Evolutionary conservation across 1,140 invertebrate genomes (phyloP).

Genomic region (Zaprionus gabonicus): DNA sequence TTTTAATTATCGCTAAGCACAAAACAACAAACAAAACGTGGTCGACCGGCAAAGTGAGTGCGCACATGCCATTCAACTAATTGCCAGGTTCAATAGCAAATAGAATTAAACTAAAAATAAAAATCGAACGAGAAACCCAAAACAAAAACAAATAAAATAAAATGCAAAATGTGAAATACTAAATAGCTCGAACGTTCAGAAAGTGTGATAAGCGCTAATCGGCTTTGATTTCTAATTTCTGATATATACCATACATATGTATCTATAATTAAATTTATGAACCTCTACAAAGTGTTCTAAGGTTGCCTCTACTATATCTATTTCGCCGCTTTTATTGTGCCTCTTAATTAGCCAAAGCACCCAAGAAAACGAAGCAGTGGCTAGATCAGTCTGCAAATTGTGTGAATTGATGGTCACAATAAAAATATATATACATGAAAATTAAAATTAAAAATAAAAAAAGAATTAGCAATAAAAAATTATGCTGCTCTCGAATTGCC

Average conservation of each 20-base stretch:
- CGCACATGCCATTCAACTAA: slow-evolving; percentile 58
- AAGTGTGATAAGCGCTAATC: slow-evolving; percentile 44
- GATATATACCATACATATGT: slow-evolving; percentile 6
- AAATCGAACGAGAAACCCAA: slow-evolving; percentile 38
- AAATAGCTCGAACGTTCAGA: slow-evolving; percentile 11
- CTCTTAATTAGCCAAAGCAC: slow-evolving; percentile 15
- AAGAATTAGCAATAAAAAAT: slow-evolving; percentile 41
- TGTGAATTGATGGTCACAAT: slow-evolving; percentile 15
- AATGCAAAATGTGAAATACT: slow-evolving; percentile 24
- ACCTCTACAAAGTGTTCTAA: slow-evolving; percentile 20
- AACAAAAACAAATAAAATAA: slow-evolving; percentile 34
- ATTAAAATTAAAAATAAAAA: slow-evolving; percentile 47
- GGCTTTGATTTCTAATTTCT: slow-evolving; percentile 41
- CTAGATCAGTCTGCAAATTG: slow-evolving; percentile 11
- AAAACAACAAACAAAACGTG: slow-evolving; percentile 43
- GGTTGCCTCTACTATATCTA: not conserved
- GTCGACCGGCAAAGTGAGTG: slow-evolving; percentile 45
- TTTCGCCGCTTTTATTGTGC: slow-evolving; percentile 1
- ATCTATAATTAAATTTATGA: slow-evolving; percentile 47
- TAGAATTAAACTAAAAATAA: slow-evolving; percentile 61
- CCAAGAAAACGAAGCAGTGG: not conserved
- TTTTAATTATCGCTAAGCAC: slow-evolving; percentile 47
- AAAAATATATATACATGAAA: slow-evolving; percentile 20
- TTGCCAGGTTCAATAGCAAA: slow-evolving; percentile 70
- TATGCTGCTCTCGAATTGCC: slow-evolving; percentile 68